Evolutionary conservation across 1,140 invertebrate species (phyloP).

Genomic region (Rhopalosiphum padi): DNA sequence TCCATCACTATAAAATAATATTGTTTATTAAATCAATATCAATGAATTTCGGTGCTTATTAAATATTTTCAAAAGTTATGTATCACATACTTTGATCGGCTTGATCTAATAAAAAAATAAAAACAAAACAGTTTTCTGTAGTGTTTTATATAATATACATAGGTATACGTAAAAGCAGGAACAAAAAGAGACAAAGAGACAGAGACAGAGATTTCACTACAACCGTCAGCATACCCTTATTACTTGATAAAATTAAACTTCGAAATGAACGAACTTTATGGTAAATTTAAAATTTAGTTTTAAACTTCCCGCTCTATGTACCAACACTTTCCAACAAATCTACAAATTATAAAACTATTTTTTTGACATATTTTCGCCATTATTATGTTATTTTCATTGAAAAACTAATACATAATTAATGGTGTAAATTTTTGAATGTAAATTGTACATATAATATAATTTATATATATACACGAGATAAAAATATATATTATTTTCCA

Average conservation of each 20-base stretch:
- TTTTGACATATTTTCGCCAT: background rate
- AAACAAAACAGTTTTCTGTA: too few relatives aligned
- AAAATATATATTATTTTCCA: background rate
- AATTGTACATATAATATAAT: background rate
- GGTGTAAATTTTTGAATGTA: background rate
- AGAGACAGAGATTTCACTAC: background rate
- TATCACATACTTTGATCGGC: background rate
- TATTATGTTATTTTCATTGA: background rate
- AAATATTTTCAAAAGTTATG: background rate
- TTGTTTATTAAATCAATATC: too few relatives aligned
- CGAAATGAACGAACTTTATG: background rate
- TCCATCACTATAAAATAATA: too few relatives aligned
- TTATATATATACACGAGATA: background rate
- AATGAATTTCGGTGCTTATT: background rate
- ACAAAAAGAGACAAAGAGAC: too few relatives aligned
- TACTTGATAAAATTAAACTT: background rate
- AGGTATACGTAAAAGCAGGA: background rate
- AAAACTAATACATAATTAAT: background rate
- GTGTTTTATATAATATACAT: too few relatives aligned
- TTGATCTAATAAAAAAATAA: background rate
- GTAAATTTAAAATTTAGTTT: background rate
- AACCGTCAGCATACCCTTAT: background rate
- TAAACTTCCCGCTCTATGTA: too few relatives aligned
- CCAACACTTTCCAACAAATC: too few relatives aligned
- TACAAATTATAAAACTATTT: background rate